Base-by-base conservation (phyloP, 2,113 vertebrate genomes). In the Sarotherodon lohbergeri region DNA sequence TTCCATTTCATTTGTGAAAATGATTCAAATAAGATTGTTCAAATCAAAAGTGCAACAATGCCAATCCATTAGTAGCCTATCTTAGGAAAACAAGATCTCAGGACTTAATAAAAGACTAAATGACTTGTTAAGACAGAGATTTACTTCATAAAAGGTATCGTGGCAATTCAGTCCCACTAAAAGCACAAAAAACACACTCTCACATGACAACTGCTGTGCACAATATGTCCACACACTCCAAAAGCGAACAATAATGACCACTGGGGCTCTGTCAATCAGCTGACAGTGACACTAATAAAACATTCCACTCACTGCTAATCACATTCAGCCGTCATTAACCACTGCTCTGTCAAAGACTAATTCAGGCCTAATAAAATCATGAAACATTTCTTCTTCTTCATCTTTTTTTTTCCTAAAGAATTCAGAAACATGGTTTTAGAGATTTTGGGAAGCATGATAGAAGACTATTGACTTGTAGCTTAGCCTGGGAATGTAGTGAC, bases 401-500 rank as follows among this genome's bases (percentile, higher is more conserved):
- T 68, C 63, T 71, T 71, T 71, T 43, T 46, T 68, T 83, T 84
- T 56, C 36, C 10, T 29, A 17, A 41, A 68, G 36, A 86, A 78
- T 85, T 88, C 10, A 6, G 52, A 79, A 88, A 84, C 76, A 71
- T 82, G 29, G 9, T 82, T 41, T 34, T 11, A 54, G 89, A 71
- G 29, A 43, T 52, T 80, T 88, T 41, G 43, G 83, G 83, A 84
- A 48, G 29, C 12, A 19, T 80, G 59, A 92, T 79, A 92, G 88
- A 82, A 83, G 84, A 73, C 86, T 29, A 88, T 92, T 92, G 90
- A 93, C 91, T 85, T 7, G 84, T 27, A 52, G 81, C 54, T 84
- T 48, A 5, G 93, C 92, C 93, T 94, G 94, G 94, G 94, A 96
- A 96, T 83, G 86, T 34, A 48, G 80, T 90, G 94, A 92, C 94